Conservation (phyloP, 2,888 invertebrate species). For the Sisyra nigra region DNA sequence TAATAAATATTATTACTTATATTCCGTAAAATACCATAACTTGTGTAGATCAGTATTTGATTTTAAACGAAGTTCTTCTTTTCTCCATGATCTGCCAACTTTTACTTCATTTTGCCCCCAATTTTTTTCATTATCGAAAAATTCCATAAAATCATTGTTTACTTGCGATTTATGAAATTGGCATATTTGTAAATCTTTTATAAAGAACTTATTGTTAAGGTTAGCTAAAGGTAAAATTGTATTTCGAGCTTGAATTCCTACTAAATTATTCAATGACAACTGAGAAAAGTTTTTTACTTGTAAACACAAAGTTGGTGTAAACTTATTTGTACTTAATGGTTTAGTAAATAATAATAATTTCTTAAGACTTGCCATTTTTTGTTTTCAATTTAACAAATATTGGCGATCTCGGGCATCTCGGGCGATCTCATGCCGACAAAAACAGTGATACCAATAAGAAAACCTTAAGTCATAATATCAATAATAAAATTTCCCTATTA, state of each 20-base stretch:
- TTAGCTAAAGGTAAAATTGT: neutral
- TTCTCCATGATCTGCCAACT: constrained; percentile 74
- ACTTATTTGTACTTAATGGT: too few relatives aligned
- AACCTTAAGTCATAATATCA: too few relatives aligned
- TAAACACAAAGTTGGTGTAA: too few relatives aligned
- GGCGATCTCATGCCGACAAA: too few relatives aligned
- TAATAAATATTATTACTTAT: constrained; percentile 1
- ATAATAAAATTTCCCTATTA: too few relatives aligned
- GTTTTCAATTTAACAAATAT: too few relatives aligned
- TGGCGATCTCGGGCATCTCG: too few relatives aligned
- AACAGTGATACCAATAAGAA: too few relatives aligned
- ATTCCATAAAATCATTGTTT: constrained; percentile 55
- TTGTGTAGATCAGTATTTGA: constrained; percentile 93
- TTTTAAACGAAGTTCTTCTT: constrained; percentile 85
- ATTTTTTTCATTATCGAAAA: constrained; percentile 75
- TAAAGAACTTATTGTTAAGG: neutral
- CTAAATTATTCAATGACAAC: constrained; percentile 5
- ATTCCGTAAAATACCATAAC: constrained; percentile 55
- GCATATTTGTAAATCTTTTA: too few relatives aligned
- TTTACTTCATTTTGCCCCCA: constrained; percentile 63
- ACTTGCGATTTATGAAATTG: constrained; percentile 24
- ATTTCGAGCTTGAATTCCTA: constrained; percentile 15
- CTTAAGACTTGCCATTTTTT: too few relatives aligned
- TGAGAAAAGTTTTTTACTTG: too few relatives aligned
- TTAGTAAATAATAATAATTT: too few relatives aligned